Conservation (phyloP, 2,797 vertebrate genomes). For the Dromococcyx pavoninus region DNA sequence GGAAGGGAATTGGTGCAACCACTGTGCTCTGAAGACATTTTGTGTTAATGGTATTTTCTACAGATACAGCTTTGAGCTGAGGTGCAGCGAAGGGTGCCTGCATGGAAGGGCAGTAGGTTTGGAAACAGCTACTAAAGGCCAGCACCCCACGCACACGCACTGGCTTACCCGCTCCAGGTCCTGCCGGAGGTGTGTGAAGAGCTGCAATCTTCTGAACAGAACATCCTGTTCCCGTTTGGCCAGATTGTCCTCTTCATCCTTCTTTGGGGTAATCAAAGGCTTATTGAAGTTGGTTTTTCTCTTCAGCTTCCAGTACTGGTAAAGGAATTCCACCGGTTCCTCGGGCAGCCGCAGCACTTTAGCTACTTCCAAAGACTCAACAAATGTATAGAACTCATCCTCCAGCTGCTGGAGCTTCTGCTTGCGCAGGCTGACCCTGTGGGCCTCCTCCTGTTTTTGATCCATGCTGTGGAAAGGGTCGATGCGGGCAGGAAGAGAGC, state of each 20-base stretch:
- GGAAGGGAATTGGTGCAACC: background rate
- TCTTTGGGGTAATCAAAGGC: conserved; percentile 93
- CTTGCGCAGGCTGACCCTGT: conserved; percentile 87
- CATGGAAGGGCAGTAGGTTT: fast-evolving
- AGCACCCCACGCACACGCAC: fast-evolving
- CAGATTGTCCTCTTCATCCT: conserved; percentile 96
- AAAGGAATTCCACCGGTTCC: conserved; percentile 89
- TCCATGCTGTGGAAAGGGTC: conserved; percentile 71
- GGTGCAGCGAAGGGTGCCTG: fast-evolving
- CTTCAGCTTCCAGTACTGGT: conserved; percentile 97
- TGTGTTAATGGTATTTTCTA: background rate
- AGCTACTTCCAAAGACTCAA: conserved; percentile 84
- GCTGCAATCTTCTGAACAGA: conserved; percentile 90
- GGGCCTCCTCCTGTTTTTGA: conserved; percentile 82
- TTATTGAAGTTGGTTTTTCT: conserved; percentile 95
- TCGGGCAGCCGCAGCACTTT: conserved; percentile 79
- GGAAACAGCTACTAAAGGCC: background rate
- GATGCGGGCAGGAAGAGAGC: conserved; percentile 34
- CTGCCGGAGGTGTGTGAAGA: conserved; percentile 96
- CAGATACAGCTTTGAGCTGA: background rate
- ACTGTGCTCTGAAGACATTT: background rate
- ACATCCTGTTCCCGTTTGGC: conserved; percentile 93
- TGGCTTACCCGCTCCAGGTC: conserved; percentile 94
- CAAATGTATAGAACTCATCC: conserved; percentile 92
- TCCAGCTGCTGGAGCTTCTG: conserved; percentile 95